A percentile compares a stretch with the other conserved stretches of the same genome.
Evolutionary conservation across 2,888 invertebrate genomes (phyloP).

Genomic region (Baccha elongata): DNA sequence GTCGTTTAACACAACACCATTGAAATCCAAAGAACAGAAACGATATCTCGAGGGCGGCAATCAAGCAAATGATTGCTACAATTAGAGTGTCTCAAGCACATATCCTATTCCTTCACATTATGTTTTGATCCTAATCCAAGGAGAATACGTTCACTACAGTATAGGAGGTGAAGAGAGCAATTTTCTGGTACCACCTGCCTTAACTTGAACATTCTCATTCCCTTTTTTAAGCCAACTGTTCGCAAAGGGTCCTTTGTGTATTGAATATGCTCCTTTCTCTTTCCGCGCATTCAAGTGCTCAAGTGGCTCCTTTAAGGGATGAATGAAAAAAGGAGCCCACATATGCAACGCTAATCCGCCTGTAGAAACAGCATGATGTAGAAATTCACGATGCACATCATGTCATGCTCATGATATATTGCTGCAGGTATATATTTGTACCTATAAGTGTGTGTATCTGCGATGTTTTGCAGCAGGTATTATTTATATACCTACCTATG

Average conservation of each 20-base stretch:
- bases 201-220: constrained; percentile 63
- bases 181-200: constrained; percentile 58
- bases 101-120: constrained; percentile 54
- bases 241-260: constrained; percentile 52
- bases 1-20: constrained; percentile 26
- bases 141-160: constrained; percentile 56
- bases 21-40: constrained; percentile 15
- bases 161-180: constrained; percentile 43
- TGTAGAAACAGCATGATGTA: constrained; percentile 63
- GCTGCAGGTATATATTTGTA: constrained; percentile 9
- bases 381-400: no score
- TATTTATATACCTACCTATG: constrained; percentile 18
- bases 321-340: constrained; percentile 61
- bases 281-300: constrained; percentile 53
- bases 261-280: constrained; percentile 60
- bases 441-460: neutral
- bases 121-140: constrained; percentile 61
- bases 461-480: constrained; percentile 23
- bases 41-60: constrained; percentile 59
- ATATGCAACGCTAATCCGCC: constrained; percentile 57
- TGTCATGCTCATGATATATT: constrained; percentile 29
- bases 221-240: constrained; percentile 58
- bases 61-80: constrained; percentile 73
- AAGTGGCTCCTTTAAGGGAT: constrained; percentile 59
- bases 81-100: constrained; percentile 73